These are phyloP conservation scores for Gnathonemus echidnorhynchus DNA, from an alignment of 2,113 vertebrate genomes.

Conservation along the genomic window DNA sequence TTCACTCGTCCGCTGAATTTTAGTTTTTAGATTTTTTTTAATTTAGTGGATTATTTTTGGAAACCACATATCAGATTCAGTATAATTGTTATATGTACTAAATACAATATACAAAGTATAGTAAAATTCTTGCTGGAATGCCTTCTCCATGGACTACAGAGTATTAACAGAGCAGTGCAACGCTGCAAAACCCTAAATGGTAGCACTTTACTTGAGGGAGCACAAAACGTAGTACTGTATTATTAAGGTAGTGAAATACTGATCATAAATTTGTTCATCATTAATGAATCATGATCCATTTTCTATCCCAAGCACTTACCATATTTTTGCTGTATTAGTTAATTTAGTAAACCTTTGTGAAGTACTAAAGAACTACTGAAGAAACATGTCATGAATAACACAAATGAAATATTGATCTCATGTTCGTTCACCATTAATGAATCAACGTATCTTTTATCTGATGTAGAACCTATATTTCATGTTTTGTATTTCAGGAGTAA, in stretches of 20 bases:
- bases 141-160: neutral
- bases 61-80: neutral
- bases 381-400: neutral
- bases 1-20: neutral
- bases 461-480: neutral
- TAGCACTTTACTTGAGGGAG: too few species aligned
- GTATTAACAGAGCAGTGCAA: neutral
- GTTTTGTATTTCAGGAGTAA: neutral
- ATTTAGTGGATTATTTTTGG: neutral
- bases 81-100: neutral
- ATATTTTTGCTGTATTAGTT: too few species aligned
- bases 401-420: neutral
- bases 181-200: neutral
- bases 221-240: too few species aligned
- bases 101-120: neutral
- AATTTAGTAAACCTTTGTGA: too few species aligned
- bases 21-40: neutral
- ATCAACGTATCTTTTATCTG: neutral
- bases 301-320: too few species aligned
- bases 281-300: too few species aligned
- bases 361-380: neutral
- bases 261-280: too few species aligned
- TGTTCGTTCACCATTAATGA: neutral
- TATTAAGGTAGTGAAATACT: too few species aligned
- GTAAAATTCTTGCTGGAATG: neutral